These are phyloP conservation scores for Spheniscus mendiculus DNA, from an alignment of 2,113 vertebrate genomes.

Conservation along the genomic window DNA sequence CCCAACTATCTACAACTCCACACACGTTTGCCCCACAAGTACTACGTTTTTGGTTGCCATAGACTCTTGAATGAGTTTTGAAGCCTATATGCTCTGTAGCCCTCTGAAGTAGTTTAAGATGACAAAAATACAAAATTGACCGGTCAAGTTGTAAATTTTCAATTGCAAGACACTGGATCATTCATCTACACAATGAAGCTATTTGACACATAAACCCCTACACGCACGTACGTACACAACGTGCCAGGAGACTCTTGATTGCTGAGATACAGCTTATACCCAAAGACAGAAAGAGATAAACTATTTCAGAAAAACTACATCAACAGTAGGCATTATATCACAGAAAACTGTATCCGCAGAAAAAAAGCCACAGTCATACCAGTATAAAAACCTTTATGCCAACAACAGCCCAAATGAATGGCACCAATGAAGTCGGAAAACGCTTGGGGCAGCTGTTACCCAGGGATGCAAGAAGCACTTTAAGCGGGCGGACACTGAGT, in stretches of 20 bases:
- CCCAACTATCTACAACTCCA: rapidly evolving
- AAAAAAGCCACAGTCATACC: not conserved
- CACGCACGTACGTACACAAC: rapidly evolving
- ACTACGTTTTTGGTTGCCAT: rapidly evolving
- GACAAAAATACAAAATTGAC: not conserved
- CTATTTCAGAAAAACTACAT: not conserved
- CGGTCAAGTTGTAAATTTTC: not conserved
- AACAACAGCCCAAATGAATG: not conserved
- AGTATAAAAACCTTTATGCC: not conserved
- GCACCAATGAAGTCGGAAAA: not conserved
- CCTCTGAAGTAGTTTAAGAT: not conserved
- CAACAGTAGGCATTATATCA: not conserved
- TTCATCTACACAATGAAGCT: not conserved
- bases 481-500: not conserved
- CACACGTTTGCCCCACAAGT: rapidly evolving
- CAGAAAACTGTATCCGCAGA: not conserved
- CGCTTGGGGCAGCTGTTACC: not conserved
- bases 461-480: not conserved
- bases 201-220: not conserved
- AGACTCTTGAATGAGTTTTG: not conserved
- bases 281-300: not conserved
- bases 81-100: not conserved
- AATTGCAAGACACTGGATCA: not conserved
- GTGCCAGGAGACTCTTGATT: not conserved
- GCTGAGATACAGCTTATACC: not conserved